Evolutionary conservation across 2,113 vertebrate species (phyloP), one percentile per base, ranked within the genome.

Genomic region (Lota lota): DNA sequence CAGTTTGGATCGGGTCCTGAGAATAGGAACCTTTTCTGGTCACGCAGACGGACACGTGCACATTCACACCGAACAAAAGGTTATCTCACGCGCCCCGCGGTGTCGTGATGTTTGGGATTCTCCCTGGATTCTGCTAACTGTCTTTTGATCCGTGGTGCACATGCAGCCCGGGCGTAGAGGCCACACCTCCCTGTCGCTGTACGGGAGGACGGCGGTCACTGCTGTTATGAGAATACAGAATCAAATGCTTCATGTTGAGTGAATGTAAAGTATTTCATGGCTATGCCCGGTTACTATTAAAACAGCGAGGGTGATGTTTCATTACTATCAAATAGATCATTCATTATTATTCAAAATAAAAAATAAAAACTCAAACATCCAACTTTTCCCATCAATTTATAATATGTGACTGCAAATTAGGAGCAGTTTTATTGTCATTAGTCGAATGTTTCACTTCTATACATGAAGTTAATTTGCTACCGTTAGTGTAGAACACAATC

Each of bases 71-170:
- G 6, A 18, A 57, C 54, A 57, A 19, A 57, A n/a, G 17, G n/a
- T 8, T 79, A 81, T 81, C 66, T 65, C 76, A 67, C 65, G 74
- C 77, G 47, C 73, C 73, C 74, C 64, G 53, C 67, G 61, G 57
- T 71, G 57, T 59, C 16, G 53, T 74, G 56, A 50, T 68, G 66
- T 62, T 54, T 62, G 68, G 78, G 73, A 87, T 85, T 83, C 70
- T 78, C 61, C 36, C 50, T 66, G 78, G 73, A 85, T 85, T 84
- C 70, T 76, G 61, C 50, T 54, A 66, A 79, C 81, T 72, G 59
- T 82, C 80, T 78, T 78, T 72, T 75, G 80, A 87, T 83, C 80
- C 78, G 70, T 79, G 73, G 66, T 67, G 72, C 75, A 83, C 66
- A 74, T 84, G 78, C 76, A 72, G 68, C 65, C 67, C 72, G 65